These are phyloP conservation scores for Melanotaenia boesemani DNA, from an alignment of 2,797 vertebrate species.

Conservation along the genomic window DNA sequence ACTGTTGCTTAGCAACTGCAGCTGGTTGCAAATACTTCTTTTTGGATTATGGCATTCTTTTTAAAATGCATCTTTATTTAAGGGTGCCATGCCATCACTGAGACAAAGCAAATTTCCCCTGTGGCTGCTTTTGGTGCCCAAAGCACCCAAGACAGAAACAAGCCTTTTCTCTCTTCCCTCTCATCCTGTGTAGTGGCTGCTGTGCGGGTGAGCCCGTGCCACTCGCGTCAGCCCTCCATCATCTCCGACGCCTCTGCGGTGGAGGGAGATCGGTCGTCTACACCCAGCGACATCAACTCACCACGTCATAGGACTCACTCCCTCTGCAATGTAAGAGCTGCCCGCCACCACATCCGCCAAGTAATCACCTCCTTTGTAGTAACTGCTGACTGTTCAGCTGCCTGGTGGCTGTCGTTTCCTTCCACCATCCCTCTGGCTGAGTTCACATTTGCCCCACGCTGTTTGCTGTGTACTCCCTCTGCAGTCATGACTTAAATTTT, in stretches of 20 bases:
- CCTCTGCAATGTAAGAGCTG: constrained; percentile 96
- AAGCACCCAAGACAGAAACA: constrained; percentile 51
- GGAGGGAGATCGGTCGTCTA: constrained; percentile 95
- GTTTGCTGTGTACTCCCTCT: constrained; percentile 47
- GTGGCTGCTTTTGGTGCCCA: constrained; percentile 23
- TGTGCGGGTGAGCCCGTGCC: constrained; percentile 95
- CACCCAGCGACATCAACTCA: constrained; percentile 98
- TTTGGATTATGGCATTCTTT: constrained; percentile 38
- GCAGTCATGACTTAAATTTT: constrained; percentile 45
- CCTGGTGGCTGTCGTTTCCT: constrained; percentile 38
- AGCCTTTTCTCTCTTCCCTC: constrained; percentile 58
- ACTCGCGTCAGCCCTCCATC: constrained; percentile 95
- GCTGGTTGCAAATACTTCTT: constrained; percentile 63
- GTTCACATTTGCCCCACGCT: constrained; percentile 47
- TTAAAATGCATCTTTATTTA: constrained; percentile 22
- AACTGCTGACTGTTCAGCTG: constrained; percentile 30
- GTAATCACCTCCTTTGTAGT: constrained; percentile 53
- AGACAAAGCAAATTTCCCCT: constrained; percentile 24
- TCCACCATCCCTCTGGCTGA: constrained; percentile 62
- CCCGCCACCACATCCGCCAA: constrained; percentile 64
- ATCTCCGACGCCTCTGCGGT: constrained; percentile 93
- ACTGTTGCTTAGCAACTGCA: constrained; percentile 76
- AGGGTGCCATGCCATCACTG: constrained; percentile 11
- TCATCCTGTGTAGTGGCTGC: constrained; percentile 81
- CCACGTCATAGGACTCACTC: constrained; percentile 98